A percentile compares a stretch with the other conserved stretches of the same genome.
Evolutionary conservation across 2,113 vertebrate genomes (phyloP).

Genomic region (Eolophus roseicapilla): DNA sequence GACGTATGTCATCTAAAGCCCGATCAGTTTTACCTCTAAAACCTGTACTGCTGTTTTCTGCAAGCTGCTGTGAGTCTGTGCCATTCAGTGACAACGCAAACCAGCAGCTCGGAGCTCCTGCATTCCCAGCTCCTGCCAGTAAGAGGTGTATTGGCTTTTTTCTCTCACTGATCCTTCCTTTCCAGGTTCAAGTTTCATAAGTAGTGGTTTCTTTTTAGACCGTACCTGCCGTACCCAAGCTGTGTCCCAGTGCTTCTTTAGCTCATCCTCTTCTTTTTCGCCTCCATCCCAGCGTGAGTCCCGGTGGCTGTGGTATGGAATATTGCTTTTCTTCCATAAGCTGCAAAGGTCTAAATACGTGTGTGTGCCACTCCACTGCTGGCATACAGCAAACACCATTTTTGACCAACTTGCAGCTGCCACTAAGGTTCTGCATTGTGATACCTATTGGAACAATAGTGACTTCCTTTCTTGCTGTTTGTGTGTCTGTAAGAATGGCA

Average conservation of each 20-base stretch:
- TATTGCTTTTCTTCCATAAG: not conserved
- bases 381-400: not conserved
- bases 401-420: not conserved
- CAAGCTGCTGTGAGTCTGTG: not conserved
- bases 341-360: not conserved
- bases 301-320: rapidly evolving
- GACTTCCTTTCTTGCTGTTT: not conserved
- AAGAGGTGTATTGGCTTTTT: not conserved
- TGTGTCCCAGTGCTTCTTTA: not conserved
- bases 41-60: not conserved
- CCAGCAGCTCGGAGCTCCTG: not conserved
- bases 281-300: not conserved
- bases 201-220: not conserved
- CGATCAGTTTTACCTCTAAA: not conserved
- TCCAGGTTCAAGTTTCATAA: not conserved
- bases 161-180: not conserved
- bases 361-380: not conserved
- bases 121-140: not conserved
- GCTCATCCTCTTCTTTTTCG: not conserved
- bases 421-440: not conserved
- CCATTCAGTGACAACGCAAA: not conserved
- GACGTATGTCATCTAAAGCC: not conserved
- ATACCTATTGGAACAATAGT: not conserved
- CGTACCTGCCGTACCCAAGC: not conserved
- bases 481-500: not conserved